These are phyloP conservation scores for Diachrysia chrysitis DNA, from an alignment of 2,888 invertebrate genomes.

Conservation along the genomic window DNA sequence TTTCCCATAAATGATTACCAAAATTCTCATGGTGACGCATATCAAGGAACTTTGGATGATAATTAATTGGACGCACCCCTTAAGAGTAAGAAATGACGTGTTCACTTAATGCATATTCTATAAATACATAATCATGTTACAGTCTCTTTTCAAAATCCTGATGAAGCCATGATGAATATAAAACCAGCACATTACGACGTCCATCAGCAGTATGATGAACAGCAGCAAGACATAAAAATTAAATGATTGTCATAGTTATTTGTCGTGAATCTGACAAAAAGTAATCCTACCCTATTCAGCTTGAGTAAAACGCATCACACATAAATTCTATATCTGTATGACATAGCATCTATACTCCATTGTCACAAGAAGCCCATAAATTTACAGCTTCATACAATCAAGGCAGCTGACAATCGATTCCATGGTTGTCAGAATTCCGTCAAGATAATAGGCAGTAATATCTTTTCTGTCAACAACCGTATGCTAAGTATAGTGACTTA, in stretches of 20 bases:
- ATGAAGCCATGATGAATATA: background rate
- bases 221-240: too few relatives aligned
- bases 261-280: too few relatives aligned
- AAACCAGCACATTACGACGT: background rate
- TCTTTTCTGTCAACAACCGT: background rate
- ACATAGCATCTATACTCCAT: background rate
- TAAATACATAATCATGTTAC: background rate
- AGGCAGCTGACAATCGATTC: constrained; percentile 3
- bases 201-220: too few relatives aligned
- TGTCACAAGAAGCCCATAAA: background rate
- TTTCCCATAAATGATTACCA: background rate
- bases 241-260: too few relatives aligned
- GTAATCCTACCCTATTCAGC: too few relatives aligned
- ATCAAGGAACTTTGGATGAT: background rate
- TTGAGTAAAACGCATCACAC: too few relatives aligned
- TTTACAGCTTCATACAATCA: background rate
- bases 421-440: constrained; percentile 1
- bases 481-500: background rate
- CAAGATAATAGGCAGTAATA: background rate
- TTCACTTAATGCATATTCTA: background rate
- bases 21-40: constrained; percentile 1
- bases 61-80: background rate
- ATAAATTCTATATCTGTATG: background rate
- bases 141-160: background rate
- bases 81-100: background rate